A percentile compares a stretch with the other conserved stretches of the same genome.
These are phyloP conservation scores for Chelon auratus DNA, from an alignment of 2,797 vertebrate genomes.

Conservation along the genomic window DNA sequence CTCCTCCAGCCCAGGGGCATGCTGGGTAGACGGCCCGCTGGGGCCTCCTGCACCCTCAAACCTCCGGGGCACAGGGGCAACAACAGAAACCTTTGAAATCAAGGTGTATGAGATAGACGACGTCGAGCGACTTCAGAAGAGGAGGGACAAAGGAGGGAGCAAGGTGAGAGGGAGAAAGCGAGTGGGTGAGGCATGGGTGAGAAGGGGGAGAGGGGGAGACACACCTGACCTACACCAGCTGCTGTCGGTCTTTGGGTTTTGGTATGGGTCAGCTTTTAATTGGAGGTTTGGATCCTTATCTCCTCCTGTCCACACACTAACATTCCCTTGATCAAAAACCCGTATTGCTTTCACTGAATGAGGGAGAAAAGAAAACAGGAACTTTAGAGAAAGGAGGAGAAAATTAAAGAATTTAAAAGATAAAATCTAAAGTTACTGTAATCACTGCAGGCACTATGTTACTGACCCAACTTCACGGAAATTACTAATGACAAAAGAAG, in stretches of 20 bases:
- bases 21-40: conserved; percentile 97
- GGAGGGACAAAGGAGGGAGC: conserved; percentile 84
- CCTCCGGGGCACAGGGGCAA: conserved; percentile 79
- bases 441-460: background rate
- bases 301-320: background rate
- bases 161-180: conserved; percentile 85
- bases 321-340: background rate
- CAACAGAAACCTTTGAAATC: conserved; percentile 94
- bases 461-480: background rate
- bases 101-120: conserved; percentile 99
- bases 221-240: conserved; percentile 7
- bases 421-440: background rate
- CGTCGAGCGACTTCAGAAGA: conserved; percentile 94
- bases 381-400: too few relatives aligned
- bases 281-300: conserved; percentile 1
- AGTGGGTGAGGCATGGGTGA: conserved; percentile 2
- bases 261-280: background rate
- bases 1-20: conserved; percentile 87
- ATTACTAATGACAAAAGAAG: background rate
- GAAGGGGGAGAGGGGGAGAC: background rate
- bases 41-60: conserved; percentile 80
- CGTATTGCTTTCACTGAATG: background rate
- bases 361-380: background rate
- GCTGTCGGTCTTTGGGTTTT: background rate
- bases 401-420: background rate